Percentiles rank a stretch among this genome's conserved stretches.
Evolutionary conservation across 2,888 invertebrate genomes (phyloP).

Genomic region (Cremastinae sp.): DNA sequence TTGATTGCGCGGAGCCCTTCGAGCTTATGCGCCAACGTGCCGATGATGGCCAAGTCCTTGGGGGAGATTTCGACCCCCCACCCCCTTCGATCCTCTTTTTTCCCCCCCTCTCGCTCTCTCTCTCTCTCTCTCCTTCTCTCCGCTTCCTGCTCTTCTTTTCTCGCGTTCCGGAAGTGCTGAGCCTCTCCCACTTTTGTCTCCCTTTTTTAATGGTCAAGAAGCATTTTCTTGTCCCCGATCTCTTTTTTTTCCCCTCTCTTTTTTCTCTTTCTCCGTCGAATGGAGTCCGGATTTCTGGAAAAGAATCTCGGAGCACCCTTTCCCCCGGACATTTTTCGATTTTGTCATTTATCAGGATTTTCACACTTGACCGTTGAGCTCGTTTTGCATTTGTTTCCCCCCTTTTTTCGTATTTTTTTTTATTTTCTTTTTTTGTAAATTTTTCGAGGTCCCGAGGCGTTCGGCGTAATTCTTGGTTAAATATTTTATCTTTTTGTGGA

Average conservation of each 20-base stretch:
- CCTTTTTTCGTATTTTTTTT: slow-evolving; percentile 50
- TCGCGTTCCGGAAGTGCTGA: neutral
- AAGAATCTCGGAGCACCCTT: slow-evolving; percentile 30
- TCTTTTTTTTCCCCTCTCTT: slow-evolving; percentile 16
- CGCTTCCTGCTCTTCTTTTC: neutral
- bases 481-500: slow-evolving; percentile 28
- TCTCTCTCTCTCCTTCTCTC: slow-evolving; percentile 5
- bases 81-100: slow-evolving; percentile 29
- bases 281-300: neutral
- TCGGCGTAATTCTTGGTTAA: slow-evolving; percentile 47
- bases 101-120: slow-evolving; percentile 5
- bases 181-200: slow-evolving; percentile 16
- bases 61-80: slow-evolving; percentile 26
- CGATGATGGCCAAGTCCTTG: slow-evolving; percentile 39
- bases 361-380: slow-evolving; percentile 73
- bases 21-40: slow-evolving; percentile 22
- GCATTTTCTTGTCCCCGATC: slow-evolving; percentile 6
- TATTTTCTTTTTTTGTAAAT: slow-evolving; percentile 10
- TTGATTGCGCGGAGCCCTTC: slow-evolving; percentile 73
- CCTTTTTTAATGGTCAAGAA: neutral
- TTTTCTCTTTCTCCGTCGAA: slow-evolving; percentile 13
- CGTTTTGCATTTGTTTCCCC: slow-evolving; percentile 50
- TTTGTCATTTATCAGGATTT: slow-evolving; percentile 78
- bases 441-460: slow-evolving; percentile 34
- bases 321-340: slow-evolving; percentile 24